These are phyloP conservation scores for Acrocyrtus sp. DNA, from an alignment of 2,888 invertebrate species.

Conservation along the genomic window DNA sequence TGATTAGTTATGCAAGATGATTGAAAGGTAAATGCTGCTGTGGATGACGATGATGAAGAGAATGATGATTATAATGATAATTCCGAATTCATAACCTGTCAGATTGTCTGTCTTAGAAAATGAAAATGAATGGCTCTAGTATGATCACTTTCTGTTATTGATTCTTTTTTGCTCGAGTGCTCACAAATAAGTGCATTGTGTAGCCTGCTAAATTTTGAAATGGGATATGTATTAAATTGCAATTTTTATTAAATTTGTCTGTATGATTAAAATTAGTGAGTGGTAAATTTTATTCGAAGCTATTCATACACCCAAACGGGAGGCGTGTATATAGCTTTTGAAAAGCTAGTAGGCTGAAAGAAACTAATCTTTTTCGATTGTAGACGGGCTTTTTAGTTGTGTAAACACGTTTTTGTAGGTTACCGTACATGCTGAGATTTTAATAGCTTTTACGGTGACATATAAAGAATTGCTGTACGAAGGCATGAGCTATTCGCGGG, in stretches of 20 bases:
- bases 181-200: too few species aligned
- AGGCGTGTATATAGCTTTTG: not conserved
- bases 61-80: constrained; percentile 1
- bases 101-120: not conserved
- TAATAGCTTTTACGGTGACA: constrained; percentile 4
- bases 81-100: constrained; percentile 22
- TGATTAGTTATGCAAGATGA: constrained; percentile 20
- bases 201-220: too few species aligned
- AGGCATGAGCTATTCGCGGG: too few species aligned
- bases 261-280: not conserved
- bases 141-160: not conserved
- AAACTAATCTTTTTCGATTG: not conserved
- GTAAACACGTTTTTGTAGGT: not conserved
- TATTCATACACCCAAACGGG: too few species aligned
- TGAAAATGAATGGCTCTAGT: not conserved
- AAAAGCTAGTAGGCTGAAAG: not conserved
- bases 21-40: constrained; percentile 1
- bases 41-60: constrained; percentile 3
- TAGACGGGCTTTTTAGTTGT: constrained; percentile 6
- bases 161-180: too few species aligned
- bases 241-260: not conserved
- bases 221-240: not conserved
- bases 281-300: too few species aligned
- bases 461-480: too few species aligned
- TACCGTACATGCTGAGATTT: constrained; percentile 24